Base-by-base conservation (phyloP, 2,797 vertebrate genomes). In the Paguma larvata region DNA sequence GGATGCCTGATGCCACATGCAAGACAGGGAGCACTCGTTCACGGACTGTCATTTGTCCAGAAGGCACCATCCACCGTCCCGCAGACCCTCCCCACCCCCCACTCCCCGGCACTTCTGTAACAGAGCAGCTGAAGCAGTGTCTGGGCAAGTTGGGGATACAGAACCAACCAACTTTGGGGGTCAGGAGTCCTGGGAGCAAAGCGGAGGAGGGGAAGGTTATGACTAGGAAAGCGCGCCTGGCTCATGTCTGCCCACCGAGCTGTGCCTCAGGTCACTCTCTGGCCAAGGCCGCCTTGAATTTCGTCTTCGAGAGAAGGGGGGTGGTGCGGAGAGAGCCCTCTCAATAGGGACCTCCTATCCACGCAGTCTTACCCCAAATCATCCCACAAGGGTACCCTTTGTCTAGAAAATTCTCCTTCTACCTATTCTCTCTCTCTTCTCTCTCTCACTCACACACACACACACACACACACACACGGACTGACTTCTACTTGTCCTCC, bases 41-140 rank as follows among this genome's bases (percentile, higher is more conserved):
- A 75, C 9, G 70, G 91, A 91, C 91, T 97, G 85, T 68, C 32
- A 3, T 38, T 44, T 38, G 77, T 91, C 90, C 86, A 18, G 79
- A 91, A 82, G 77, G 63, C 95, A 78, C 85, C 85, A 89, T 77
- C 56, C 34, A 23, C 46, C 62, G 5, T 7, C 38, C 78, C 0
- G 2, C n/a, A 21, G 82, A 86, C 68, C 59, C 86, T 23, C 73
- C 59, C 14, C 15, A 2, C 7, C 14, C 53, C 21, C 19, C 21
- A 5, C 51, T 53, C 56, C 56, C 56, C 77, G 9, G 13, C 1
- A 15, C 25, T 41, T n/a, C 11, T 11, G 30, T 9, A 32, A 63
- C 41, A 46, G 67, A 0, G n/a, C 0, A 0, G 41, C 62, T 19
- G 46, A 30, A 41, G 82, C 53, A 19, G 3, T 63, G 73, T 73